Base-by-base conservation (phyloP, 2,113 vertebrate genomes). In the Turnix velox region DNA sequence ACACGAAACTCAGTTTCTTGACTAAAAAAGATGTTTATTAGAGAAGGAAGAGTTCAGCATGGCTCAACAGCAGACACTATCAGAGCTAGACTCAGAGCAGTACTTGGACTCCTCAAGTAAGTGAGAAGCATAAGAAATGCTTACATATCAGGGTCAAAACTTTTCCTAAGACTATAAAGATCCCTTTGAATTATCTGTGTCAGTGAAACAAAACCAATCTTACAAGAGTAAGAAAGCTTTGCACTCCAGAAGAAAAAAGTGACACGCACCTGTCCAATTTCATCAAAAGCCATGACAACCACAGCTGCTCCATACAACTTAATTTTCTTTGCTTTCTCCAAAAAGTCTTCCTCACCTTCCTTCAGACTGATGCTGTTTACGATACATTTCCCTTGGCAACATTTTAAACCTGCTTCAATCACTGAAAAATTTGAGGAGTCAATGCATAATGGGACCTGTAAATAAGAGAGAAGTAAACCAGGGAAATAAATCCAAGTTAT, bases 321-420 rank as follows among this genome's bases (percentile, higher is more conserved):
- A 65, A 99, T 97, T 40, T 96, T 98, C 57, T 91, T 95, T 7
- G 99, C 99, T 88, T 98, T 98, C 65, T 93, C 93, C 92, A 99
- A 90, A 77, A 99, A 99, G 85, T 99, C 98, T 10, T 97, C 96
- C 89, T 99, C 99, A 2, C 99, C 99, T 81, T 99, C 99, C 94
- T 99, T 99, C 90, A 99, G 97, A 59, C 99, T 99, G 96, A 99
- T 99, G 85, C 99, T 99, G 92, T 99, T 99, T 62, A 99, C 99
- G 10, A 99, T 98, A 85, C 99, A 99, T 88, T 99, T 99, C 8
- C 99, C 99, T 95, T 99, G 99, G 58, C 98, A 99, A 95, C 99
- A 99, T 75, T 99, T 99, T 65, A 99, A 88, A 14, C 99, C 99
- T 2, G 99, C 98, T 95, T 99, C 99, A 18, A 99, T 99, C 94